Evolutionary conservation across 2,113 vertebrate species (phyloP), one percentile per base, ranked within the genome.

Genomic region (Cygnus atratus): DNA sequence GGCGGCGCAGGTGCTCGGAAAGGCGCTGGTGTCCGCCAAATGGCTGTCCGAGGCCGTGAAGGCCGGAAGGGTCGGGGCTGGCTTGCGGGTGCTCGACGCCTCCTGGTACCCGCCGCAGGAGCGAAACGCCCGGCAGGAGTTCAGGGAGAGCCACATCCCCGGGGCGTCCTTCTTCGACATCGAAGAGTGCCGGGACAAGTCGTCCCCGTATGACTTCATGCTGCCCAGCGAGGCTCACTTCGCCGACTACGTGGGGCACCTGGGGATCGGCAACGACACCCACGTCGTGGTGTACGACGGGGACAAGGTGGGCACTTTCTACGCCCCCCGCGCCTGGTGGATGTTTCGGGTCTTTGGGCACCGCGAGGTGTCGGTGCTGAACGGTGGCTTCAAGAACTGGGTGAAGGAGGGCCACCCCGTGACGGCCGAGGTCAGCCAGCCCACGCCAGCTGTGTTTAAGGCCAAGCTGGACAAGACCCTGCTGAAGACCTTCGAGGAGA

Each of bases 321-420:
- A 98, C 1, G 98, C 99, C 1, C 99, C 99, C 4, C 98, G 99
- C 0, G 98, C 99, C 22, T 99, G 99, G 99, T 99, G 99, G 99
- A 99, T 99, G 99, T 99, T 99, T 95, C 98, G 98, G 11, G 97
- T 97, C 41, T 99, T 99, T 3, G 99, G 99, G 16, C 99, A 99
- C 97, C 92, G 89, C 11, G 93, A 94, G 1, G 99, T 99, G 35
- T 99, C 99, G 0, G 98, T 99, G 61, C 98, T 99, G 96, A 98
- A 99, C 29, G 99, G 99, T 0, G 99, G 99, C 28, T 97, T 99
- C 92, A 98, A 97, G 96, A 98, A 98, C 79, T 99, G 99, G 99
- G 63, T 98, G 84, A 97, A 96, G n/a, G 98, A 99, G 31, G 98
- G 98, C 3, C 96, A 98, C 68, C 98, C 98, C 0, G 97, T 99